Base-by-base conservation (phyloP, 2,113 vertebrate genomes). In the Callocephalon fimbriatum region DNA sequence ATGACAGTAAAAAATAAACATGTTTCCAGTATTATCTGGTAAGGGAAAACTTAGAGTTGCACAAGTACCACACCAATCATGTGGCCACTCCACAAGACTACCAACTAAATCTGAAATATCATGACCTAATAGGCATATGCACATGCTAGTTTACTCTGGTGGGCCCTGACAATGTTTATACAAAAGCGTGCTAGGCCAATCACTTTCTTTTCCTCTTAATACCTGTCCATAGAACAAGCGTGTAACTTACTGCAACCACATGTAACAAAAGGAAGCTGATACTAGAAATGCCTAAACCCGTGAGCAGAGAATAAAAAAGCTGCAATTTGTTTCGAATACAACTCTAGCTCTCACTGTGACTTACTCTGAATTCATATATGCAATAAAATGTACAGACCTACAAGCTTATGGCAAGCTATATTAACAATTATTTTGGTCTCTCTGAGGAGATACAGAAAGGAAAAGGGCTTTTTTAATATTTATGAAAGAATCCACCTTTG, bases 401-500 rank as follows among this genome's bases (percentile, higher is more conserved):
- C 18, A 89, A 56, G 88, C 40, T 82, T 59, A 65, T 22, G 42
- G 63, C 38, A 90, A 26, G 23, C 47, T 63, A 16, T 48, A 73
- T 40, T 63, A 93, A 88, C 40, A 85, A 42, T 18, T 73, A 59
- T 35, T 93, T 86, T 80, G 25, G 12, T 45, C 45, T 87, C 25
- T 82, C 58, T 74, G 42, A 74, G 29, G 42, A 75, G n/a, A 79
- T 21, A 61, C 0, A 1, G 38, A 77, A 92, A 66, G 67, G 45
- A 84, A 88, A 78, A 32, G 15, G 8, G 18, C 3, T 88, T 73
- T 79, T 74, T 78, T 74, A 91, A 68, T 78, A 87, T 53, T 96
- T 50, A 86, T 37, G 63, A 58, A 92, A 88, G 92, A 88, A 71
- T 44, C 25, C 12, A 93, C 71, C 53, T 93, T 93, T 90, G 86